Evolutionary conservation across 2,797 vertebrate species (phyloP).

Genomic region (Acrossocheilus fasciatus): DNA sequence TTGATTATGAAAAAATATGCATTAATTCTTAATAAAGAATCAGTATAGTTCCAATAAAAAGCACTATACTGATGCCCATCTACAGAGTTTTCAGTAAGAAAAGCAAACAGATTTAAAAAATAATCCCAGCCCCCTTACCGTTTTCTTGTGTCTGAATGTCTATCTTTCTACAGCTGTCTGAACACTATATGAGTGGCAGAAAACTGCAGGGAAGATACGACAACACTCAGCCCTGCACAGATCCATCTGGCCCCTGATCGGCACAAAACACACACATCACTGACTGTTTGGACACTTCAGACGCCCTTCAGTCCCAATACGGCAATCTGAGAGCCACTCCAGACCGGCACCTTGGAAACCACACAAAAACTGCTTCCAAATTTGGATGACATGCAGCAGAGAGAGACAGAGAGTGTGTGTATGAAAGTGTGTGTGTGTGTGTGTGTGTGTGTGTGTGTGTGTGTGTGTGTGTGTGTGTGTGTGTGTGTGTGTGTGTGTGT

Average conservation of each 20-base stretch:
- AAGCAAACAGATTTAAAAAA: background rate
- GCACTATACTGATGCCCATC: background rate
- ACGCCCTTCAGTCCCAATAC: conserved; percentile 60
- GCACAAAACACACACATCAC: conserved; percentile 12
- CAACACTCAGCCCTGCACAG: background rate
- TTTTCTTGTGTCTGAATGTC: conserved; percentile 46
- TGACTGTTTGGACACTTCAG: conserved; percentile 39
- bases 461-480: no score
- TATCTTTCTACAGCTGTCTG: background rate
- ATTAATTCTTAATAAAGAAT: background rate
- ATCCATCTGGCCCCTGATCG: background rate
- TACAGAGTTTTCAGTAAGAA: background rate
- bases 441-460: background rate
- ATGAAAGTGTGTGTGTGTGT: background rate
- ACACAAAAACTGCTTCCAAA: conserved; percentile 69
- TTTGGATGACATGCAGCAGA: background rate
- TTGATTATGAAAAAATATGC: background rate
- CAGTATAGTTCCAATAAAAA: background rate
- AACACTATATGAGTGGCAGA: background rate
- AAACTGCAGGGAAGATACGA: background rate
- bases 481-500: no score
- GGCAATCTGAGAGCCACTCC: conserved; percentile 69
- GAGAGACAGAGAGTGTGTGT: background rate
- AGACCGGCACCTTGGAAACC: conserved; percentile 74
- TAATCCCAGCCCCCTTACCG: conserved; percentile 62